Conservation (phyloP, 2,113 vertebrate genomes). For the Himantopus leucocephalus region DNA sequence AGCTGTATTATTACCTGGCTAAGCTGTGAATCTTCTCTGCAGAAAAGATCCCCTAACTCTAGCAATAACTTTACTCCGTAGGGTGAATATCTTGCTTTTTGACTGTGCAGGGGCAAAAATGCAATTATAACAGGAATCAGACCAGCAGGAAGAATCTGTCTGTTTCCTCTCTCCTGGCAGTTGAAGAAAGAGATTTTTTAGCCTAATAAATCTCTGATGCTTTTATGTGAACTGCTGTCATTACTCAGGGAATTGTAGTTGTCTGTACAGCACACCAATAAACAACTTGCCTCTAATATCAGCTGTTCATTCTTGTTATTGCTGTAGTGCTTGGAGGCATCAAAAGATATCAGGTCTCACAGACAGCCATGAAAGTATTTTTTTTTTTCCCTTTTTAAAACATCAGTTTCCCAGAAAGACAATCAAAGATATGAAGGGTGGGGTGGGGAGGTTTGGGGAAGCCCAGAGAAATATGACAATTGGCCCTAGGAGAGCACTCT, state of each 20-base stretch:
- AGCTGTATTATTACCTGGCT: not conserved
- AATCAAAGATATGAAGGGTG: not conserved
- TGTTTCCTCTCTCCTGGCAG: not conserved
- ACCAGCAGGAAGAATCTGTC: not conserved
- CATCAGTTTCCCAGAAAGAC: not conserved
- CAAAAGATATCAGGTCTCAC: not conserved
- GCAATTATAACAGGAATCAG: not conserved
- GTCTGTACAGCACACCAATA: not conserved
- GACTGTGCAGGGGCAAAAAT: not conserved
- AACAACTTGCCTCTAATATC: not conserved
- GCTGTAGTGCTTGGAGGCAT: not conserved
- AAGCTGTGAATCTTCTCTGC: not conserved
- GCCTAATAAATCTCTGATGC: not conserved
- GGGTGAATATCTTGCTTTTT: not conserved
- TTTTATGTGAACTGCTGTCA: not conserved
- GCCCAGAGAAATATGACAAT: not conserved
- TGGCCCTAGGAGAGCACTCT: not conserved
- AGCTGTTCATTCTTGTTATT: not conserved
- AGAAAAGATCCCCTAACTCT: not conserved
- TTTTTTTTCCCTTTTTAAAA: not conserved
- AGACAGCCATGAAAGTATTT: not conserved
- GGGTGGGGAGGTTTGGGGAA: not conserved
- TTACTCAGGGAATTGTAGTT: not conserved
- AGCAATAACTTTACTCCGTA: fast-evolving
- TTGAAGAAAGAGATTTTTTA: not conserved